Conservation (phyloP, 2,113 vertebrate genomes). For the Ceuthmochares aereus region DNA sequence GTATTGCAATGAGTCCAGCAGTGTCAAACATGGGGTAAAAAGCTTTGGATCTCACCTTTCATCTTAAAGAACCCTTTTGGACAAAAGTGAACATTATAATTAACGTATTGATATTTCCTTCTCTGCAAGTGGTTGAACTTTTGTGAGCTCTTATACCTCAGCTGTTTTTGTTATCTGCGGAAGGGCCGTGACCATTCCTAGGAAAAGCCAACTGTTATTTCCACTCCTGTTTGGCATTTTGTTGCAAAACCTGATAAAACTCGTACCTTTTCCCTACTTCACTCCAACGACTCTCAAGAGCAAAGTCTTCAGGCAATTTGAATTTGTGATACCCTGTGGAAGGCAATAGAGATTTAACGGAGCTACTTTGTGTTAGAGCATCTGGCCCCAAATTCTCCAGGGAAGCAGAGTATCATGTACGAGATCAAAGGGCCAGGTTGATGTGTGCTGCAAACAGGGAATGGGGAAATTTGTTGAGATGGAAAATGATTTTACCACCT, state of each 20-base stretch:
- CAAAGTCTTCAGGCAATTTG: background rate
- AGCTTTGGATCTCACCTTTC: background rate
- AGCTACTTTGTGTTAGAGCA: conserved; percentile 33
- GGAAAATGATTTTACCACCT: conserved; percentile 54
- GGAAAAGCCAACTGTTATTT: background rate
- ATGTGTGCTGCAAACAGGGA: conserved; percentile 18
- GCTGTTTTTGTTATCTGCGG: background rate
- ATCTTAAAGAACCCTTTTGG: background rate
- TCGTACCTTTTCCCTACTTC: background rate
- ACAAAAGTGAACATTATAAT: background rate
- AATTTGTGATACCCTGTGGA: background rate
- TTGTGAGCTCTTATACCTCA: background rate
- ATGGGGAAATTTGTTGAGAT: conserved; percentile 22
- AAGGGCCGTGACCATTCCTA: background rate
- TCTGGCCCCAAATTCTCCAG: conserved; percentile 55
- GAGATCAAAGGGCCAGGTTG: conserved; percentile 31
- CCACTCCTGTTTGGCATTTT: background rate
- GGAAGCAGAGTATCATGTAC: conserved; percentile 45
- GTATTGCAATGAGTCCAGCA: background rate
- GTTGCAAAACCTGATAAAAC: background rate
- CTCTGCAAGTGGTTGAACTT: background rate
- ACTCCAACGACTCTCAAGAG: background rate
- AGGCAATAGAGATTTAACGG: conserved; percentile 30
- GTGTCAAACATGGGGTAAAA: background rate
- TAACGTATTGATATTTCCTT: background rate